Evolutionary conservation across 2,797 vertebrate species (phyloP), one percentile per base, ranked within the genome.

Genomic region (Gouania willdenowi): DNA sequence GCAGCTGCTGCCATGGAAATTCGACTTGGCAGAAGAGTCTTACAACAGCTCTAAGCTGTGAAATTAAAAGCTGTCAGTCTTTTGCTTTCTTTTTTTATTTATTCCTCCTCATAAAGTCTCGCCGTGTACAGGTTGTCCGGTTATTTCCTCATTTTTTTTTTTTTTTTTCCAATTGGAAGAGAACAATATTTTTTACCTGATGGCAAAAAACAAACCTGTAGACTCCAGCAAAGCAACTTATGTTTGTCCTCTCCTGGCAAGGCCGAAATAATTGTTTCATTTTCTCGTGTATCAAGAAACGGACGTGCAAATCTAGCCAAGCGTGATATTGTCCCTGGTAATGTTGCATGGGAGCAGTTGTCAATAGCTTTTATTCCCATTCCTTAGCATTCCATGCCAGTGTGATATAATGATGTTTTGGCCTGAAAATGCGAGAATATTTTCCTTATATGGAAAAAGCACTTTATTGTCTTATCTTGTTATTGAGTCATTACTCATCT

Each of bases 181-280:
- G 46, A 48, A n/a, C n/a, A 47, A 52, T 51, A 21, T 17, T 51
- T 57, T 55, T 21, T 1, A 48, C 71, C 51, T 0, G 23, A 53
- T n/a, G 63, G 72, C 63, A 3, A 21, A n/a, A 41, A 69, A 62
- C 68, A 54, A 51, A 53, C 58, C 25, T 5, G 13, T 22, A 35
- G 45, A 43, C 49, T 8, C 47, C 26, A 55, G 58, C 36, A 9
- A 43, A 38, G 50, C 24, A 2, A 26, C 38, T 36, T 25, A 4
- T 8, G 9, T 2, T 21, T 35, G 19, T 35, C 37, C 8, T 68
- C 61, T 60, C 4, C 43, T 28, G 51, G 64, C 71, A 10, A 70
- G 64, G 61, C 62, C 66, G 47, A 51, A 57, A 41, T 60, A 54
- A 64, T 64, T 37, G 56, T 68, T 71, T 59, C 41, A 62, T 71